Percentiles rank a stretch among this genome's conserved stretches.
Evolutionary conservation across 1,140 invertebrate genomes (phyloP).

Genomic region (Coptotermes formosanus): DNA sequence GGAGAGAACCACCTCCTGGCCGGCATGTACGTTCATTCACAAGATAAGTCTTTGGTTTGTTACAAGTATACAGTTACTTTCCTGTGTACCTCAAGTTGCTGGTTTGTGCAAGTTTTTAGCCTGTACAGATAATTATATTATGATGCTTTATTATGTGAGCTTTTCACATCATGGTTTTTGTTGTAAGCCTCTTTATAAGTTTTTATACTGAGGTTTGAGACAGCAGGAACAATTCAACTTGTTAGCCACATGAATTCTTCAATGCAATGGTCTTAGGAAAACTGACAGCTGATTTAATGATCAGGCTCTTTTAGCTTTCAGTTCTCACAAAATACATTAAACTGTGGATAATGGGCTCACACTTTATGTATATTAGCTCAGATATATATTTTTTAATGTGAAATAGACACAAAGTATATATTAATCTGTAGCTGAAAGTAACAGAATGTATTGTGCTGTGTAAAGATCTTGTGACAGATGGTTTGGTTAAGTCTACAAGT

Average conservation of each 20-base stretch:
- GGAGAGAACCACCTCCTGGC: constrained; percentile 23
- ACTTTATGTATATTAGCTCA: background rate
- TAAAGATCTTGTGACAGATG: background rate
- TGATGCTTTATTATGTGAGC: background rate
- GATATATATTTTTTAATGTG: constrained; percentile 6
- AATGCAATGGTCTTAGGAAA: background rate
- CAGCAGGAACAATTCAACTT: background rate
- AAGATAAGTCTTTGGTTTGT: constrained; percentile 23
- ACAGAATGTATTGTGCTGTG: background rate
- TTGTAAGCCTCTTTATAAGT: background rate
- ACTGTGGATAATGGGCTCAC: background rate
- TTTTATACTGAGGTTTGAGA: background rate
- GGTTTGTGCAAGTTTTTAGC: background rate
- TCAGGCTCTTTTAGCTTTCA: background rate
- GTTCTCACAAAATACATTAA: background rate
- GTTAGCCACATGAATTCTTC: background rate
- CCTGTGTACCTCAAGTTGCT: background rate
- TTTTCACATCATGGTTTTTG: background rate
- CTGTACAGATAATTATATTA: background rate
- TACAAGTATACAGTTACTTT: background rate
- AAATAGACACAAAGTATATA: background rate
- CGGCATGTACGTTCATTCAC: constrained; percentile 29
- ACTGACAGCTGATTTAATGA: background rate
- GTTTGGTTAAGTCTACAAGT: background rate
- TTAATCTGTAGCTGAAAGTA: background rate